Evolutionary conservation across 1,140 invertebrate species (phyloP).

Genomic region (Propsilocerus akamusi): DNA sequence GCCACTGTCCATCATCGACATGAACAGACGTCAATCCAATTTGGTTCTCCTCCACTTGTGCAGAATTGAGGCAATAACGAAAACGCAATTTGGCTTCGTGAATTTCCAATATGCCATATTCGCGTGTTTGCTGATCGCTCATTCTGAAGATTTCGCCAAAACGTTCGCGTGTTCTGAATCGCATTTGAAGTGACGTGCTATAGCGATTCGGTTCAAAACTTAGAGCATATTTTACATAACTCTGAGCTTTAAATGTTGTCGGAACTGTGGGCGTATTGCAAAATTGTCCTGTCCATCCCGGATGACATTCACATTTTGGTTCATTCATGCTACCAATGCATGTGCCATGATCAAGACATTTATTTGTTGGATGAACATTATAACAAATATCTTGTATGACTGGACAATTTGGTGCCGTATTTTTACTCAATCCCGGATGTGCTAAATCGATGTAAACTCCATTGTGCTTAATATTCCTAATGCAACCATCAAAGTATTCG

Average conservation of each 20-base stretch:
- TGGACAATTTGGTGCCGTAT: constrained; percentile 35
- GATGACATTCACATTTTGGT: constrained; percentile 40
- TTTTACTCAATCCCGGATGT: constrained; percentile 29
- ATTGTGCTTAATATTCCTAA: constrained; percentile 47
- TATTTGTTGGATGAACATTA: constrained; percentile 25
- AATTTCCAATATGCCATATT: constrained; percentile 46
- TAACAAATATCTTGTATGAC: constrained; percentile 34
- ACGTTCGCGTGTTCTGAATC: constrained; percentile 43
- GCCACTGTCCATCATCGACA: constrained; percentile 55
- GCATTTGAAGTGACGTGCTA: constrained; percentile 38
- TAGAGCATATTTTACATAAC: constrained; percentile 47
- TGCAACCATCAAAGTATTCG: constrained; percentile 43
- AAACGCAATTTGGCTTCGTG: constrained; percentile 35
- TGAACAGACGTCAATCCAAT: constrained; percentile 34
- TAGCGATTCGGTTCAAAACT: constrained; percentile 43
- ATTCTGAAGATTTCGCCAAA: constrained; percentile 41
- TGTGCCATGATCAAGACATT: constrained; percentile 37
- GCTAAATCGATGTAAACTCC: constrained; percentile 44
- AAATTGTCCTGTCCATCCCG: constrained; percentile 36
- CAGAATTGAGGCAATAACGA: constrained; percentile 42
- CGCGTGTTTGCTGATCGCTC: constrained; percentile 40
- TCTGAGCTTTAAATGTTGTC: constrained; percentile 38
- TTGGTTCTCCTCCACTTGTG: constrained; percentile 32
- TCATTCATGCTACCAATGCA: constrained; percentile 38
- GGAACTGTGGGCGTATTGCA: constrained; percentile 36